Base-by-base conservation (phyloP, 1,140 invertebrate species). In the Achroia grisella region DNA sequence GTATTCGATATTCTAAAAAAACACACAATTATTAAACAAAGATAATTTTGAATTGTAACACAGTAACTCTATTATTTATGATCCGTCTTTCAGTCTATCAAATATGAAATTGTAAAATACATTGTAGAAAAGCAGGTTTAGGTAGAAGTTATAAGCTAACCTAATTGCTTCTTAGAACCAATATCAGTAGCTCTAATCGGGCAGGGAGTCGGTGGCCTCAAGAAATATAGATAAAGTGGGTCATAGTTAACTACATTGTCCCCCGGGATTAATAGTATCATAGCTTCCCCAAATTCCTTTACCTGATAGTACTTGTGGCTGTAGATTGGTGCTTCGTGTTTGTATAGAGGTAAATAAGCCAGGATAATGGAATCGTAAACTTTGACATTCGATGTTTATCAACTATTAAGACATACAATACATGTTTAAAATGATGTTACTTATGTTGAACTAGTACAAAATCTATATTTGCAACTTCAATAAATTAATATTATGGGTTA, bases 191-290 rank as follows among this genome's bases (percentile, higher is more conserved):
- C 44, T 46, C 41, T 64, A 66, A 70, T 72, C 60, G 65, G 45
- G 39, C 39, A 34, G 63, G 66, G 64, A 70, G 52, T 40, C 45
- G 43, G 57, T 48, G 42, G 52, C 56, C 45, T 39, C 54, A 54
- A 71, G 62, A 64, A 74, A 71, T 69, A 60, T 59, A 56, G 56
- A 56, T 65, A 68, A 67, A 68, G 66, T 68, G 60, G 62, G 59
- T 63, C 51, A 62, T 54, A 55, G 58, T 63, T 70, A 63, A 69
- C 70, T 62, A 60, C 48, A 42, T 45, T 34, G 61, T 62, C 68
- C 55, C 68, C 11, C 10, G 43, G 63, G 68, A 71, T 71, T 71
- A 70, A 70, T 70, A 64, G 44, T 48, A 49, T 53, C 48, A 53
- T 62, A 60, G 56, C 52, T 55, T 32, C 48, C 48, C 43, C 50